phyloP scores from a whole-genome alignment of 2,888 invertebrate genomes.

The Tigriopus californicus region DNA sequence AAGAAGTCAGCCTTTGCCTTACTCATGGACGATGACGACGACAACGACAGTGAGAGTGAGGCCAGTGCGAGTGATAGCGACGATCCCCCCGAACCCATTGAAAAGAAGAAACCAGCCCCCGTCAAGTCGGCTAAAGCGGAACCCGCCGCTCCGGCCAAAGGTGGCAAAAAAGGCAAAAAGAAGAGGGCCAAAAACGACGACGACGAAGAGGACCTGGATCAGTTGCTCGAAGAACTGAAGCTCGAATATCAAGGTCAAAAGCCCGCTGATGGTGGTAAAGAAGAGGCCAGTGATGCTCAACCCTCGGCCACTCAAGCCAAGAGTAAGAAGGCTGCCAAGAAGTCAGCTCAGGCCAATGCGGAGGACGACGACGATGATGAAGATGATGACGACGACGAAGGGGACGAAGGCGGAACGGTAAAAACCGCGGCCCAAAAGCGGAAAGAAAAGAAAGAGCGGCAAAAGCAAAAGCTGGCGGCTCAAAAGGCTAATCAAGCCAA shows the following conservation, averaged over 20 bases:
- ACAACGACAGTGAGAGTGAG: no score
- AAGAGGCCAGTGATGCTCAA: conserved; percentile 12
- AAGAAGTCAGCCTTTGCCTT: conserved; percentile 17
- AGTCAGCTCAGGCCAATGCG: conserved; percentile 32
- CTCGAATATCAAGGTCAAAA: conserved; percentile 33
- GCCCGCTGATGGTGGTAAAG: conserved; percentile 27
- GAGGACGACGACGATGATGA: conserved; percentile 22
- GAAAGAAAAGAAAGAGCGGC: conserved; percentile 58
- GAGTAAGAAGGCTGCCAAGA: conserved; percentile 21
- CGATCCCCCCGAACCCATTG: background rate
- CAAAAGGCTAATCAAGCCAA: conserved; percentile 5
- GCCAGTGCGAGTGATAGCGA: background rate
- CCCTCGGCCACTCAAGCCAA: conserved; percentile 14
- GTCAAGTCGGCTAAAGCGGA: no score
- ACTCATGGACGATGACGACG: conserved; percentile 17
- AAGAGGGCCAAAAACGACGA: conserved; percentile 24
- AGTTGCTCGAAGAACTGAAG: conserved; percentile 17
- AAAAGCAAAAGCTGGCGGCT: conserved; percentile 43
- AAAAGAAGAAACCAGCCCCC: no score
- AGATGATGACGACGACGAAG: conserved; percentile 18
- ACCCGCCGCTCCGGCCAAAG: no score
- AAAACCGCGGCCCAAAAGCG: conserved; percentile 73
- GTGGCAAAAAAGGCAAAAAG: conserved; percentile 3
- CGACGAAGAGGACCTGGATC: conserved; percentile 27
- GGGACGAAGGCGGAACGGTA: conserved; percentile 27